Evolutionary conservation across 2,797 vertebrate species (phyloP).

Genomic region (Schizothorax lantsangensis): DNA sequence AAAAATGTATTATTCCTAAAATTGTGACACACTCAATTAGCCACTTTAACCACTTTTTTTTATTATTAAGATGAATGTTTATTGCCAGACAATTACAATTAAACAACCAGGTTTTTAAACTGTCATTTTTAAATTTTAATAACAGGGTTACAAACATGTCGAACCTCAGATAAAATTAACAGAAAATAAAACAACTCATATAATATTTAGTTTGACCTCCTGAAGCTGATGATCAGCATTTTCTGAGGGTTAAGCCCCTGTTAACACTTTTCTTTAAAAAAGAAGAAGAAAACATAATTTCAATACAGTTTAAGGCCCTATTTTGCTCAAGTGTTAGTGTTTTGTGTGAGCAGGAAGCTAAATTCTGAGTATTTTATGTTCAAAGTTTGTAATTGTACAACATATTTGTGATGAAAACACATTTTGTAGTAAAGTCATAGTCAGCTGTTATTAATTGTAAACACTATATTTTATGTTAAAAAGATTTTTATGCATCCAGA

Average conservation of each 20-base stretch:
- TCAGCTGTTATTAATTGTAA: constrained; percentile 25
- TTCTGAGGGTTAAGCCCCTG: not conserved
- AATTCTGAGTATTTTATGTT: not conserved
- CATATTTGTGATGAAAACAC: constrained; percentile 2
- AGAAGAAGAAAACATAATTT: not conserved
- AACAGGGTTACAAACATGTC: not conserved
- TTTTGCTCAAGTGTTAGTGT: not conserved
- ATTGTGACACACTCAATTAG: not conserved
- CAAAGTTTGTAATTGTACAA: not conserved
- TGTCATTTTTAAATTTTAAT: not conserved
- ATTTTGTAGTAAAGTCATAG: constrained; percentile 12
- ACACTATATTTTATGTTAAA: constrained; percentile 45
- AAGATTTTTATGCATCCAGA: constrained; percentile 51
- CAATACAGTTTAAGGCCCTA: not conserved
- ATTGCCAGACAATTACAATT: not conserved
- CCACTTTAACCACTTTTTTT: no score
- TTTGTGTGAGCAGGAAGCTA: not conserved
- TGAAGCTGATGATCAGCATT: not conserved
- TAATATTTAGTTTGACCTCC: no score
- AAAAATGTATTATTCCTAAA: not conserved
- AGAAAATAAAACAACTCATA: no score
- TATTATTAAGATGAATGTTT: not conserved
- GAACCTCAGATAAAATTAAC: not conserved
- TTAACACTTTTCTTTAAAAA: not conserved
- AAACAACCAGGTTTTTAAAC: not conserved